phyloP scores from a whole-genome alignment of 2,888 invertebrate species.

The Steinernema scapterisci region DNA sequence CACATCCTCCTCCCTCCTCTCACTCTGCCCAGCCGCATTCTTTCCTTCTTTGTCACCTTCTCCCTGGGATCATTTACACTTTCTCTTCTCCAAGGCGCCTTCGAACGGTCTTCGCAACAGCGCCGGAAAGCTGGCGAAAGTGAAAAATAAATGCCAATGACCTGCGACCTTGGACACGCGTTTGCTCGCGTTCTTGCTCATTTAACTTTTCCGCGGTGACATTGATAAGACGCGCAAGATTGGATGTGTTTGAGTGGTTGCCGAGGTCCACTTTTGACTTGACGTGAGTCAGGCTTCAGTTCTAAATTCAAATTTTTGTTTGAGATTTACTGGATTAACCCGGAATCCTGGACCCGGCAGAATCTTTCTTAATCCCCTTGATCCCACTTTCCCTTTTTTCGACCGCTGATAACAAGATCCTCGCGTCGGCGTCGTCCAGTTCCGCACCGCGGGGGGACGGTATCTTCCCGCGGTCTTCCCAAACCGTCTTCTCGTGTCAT shows the following conservation, averaged over 20 bases:
- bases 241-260: neutral
- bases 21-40: neutral
- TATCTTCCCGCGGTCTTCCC: neutral
- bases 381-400: too few relatives aligned
- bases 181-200: neutral
- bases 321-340: too few relatives aligned
- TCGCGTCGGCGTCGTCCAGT: neutral
- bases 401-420: neutral
- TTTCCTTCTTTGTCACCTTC: neutral
- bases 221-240: neutral
- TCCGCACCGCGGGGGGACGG: neutral
- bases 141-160: conserved; percentile 30
- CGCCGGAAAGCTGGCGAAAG: neutral
- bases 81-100: neutral
- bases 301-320: too few relatives aligned
- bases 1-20: neutral
- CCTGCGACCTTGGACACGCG: conserved; percentile 12
- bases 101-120: neutral
- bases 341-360: too few relatives aligned
- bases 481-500: neutral
- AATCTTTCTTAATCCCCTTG: too few relatives aligned
- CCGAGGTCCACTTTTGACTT: too few relatives aligned
- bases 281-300: too few relatives aligned
- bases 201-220: conserved; percentile 17
- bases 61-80: neutral